Evolutionary conservation across 2,888 invertebrate species (phyloP).

Genomic region (Macropis europaea): DNA sequence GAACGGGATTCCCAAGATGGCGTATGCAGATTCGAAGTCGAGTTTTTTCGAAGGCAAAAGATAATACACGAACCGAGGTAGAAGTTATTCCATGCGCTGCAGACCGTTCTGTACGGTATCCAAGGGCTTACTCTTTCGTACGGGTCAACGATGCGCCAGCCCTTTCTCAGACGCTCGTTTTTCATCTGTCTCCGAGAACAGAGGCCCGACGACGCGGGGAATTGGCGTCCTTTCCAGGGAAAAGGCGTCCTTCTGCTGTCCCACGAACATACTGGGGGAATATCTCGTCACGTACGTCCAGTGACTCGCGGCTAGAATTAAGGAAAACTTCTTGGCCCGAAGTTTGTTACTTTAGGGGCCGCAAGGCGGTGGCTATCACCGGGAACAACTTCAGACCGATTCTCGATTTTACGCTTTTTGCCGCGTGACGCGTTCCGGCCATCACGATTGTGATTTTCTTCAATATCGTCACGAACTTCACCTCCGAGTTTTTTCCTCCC

Average conservation of each 20-base stretch:
- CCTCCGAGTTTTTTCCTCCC: background rate
- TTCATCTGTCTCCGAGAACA: constrained; percentile 63
- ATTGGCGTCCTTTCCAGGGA: constrained; percentile 54
- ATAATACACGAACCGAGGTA: constrained; percentile 26
- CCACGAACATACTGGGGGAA: constrained; percentile 50
- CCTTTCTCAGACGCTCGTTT: constrained; percentile 55
- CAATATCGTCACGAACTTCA: constrained; percentile 43
- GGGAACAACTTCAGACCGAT: constrained; percentile 32
- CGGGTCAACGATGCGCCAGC: constrained; percentile 43
- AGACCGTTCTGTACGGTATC: constrained; percentile 43
- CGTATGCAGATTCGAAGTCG: background rate
- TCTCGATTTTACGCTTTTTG: constrained; percentile 36
- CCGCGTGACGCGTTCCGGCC: constrained; percentile 16
- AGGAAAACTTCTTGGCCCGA: constrained; percentile 55
- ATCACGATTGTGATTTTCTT: constrained; percentile 39
- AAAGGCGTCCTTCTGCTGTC: constrained; percentile 37
- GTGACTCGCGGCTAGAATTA: constrained; percentile 56
- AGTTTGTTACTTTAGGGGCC: constrained; percentile 32
- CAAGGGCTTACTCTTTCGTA: constrained; percentile 31
- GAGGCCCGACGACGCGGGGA: constrained; percentile 56
- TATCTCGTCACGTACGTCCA: constrained; percentile 64
- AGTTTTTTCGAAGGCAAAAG: constrained; percentile 8
- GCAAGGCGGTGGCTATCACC: background rate
- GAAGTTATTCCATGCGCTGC: constrained; percentile 45
- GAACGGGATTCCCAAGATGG: background rate